Evolutionary conservation across 35 echinoderm and acorn worm genomes (phyloP).

Genomic region (Stichopus chloronotus): DNA sequence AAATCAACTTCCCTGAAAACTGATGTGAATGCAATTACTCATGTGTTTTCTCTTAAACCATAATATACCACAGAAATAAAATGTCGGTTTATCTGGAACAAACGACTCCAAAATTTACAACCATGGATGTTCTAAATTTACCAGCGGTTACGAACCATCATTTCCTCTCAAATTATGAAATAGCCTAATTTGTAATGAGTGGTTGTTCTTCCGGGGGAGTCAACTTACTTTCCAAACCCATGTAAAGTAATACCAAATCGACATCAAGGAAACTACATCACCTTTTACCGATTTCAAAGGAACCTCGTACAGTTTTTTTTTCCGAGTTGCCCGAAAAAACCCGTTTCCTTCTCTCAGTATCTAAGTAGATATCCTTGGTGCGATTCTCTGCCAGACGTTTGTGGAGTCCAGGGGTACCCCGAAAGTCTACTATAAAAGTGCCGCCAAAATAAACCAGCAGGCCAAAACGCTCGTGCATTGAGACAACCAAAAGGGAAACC

Average conservation of each 20-base stretch:
- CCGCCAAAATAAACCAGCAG: neutral
- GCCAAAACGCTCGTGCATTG: neutral
- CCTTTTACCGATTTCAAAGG: no score
- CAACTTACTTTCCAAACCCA: neutral
- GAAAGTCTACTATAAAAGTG: constrained; percentile 29
- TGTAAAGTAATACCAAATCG: no score
- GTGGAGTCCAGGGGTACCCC: constrained; percentile 14
- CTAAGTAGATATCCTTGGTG: neutral
- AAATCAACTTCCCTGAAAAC: no score
- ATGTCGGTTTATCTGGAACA: no score
- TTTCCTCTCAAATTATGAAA: neutral
- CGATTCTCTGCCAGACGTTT: neutral
- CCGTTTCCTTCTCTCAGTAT: neutral
- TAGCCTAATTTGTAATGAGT: neutral
- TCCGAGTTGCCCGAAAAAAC: no score
- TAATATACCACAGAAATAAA: no score
- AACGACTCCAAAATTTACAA: no score
- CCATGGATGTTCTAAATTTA: neutral
- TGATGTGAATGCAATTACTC: no score
- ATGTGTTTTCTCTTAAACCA: no score
- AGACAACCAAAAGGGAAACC: neutral
- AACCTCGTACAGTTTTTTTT: no score
- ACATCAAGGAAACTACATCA: no score
- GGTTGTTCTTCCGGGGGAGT: neutral
- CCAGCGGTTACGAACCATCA: neutral